Percentiles rank a stretch among this genome's conserved stretches.
These are phyloP conservation scores for Loris lydekkerianus DNA, from an alignment of 2,797 vertebrate genomes.

Conservation along the genomic window DNA sequence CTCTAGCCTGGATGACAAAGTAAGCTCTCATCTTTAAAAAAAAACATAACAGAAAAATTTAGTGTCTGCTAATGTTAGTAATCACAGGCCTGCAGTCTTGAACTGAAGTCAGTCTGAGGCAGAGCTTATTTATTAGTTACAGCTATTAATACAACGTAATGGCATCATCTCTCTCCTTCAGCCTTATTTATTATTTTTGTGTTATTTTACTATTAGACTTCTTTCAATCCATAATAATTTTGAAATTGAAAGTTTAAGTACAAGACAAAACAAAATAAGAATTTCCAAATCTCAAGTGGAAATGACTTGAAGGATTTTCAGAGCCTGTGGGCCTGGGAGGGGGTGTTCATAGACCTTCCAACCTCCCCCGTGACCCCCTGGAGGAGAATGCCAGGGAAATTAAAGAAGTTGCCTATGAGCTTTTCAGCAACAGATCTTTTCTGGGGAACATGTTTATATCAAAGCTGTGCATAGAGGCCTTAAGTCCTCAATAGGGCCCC, in stretches of 20 bases:
- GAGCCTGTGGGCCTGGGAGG: background rate
- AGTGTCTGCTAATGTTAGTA: background rate
- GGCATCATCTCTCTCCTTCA: background rate
- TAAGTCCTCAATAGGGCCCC: background rate
- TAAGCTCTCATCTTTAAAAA: background rate
- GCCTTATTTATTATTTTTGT: background rate
- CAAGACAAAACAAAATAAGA: background rate
- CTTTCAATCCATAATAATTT: background rate
- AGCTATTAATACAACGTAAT: background rate
- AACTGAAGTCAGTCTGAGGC: background rate
- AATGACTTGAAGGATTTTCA: background rate
- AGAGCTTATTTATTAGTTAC: background rate
- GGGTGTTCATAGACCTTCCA: fast-evolving
- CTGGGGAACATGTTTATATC: background rate
- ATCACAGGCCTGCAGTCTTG: background rate
- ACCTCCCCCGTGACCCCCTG: fast-evolving
- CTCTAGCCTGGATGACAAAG: background rate
- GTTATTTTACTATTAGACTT: background rate
- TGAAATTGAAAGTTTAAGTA: background rate
- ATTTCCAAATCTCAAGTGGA: background rate
- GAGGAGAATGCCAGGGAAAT: background rate
- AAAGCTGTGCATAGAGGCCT: background rate
- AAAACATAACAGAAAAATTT: background rate
- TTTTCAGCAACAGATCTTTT: background rate
- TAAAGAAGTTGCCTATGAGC: fast-evolving